Percentiles rank a stretch among this genome's conserved stretches.
These are phyloP conservation scores for Busseola fusca DNA, from an alignment of 2,888 invertebrate species.

Conservation along the genomic window DNA sequence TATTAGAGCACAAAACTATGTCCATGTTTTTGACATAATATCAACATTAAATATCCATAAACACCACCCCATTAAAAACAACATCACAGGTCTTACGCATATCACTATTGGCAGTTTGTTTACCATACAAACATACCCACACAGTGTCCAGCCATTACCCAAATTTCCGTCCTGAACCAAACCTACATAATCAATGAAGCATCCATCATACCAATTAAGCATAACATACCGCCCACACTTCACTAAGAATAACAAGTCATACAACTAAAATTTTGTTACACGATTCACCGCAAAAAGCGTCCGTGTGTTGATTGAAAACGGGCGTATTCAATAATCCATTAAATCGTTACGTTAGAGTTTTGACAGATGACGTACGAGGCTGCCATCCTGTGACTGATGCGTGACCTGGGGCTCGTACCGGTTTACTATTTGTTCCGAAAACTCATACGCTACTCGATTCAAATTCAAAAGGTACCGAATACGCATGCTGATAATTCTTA, in stretches of 20 bases:
- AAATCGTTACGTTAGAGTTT: constrained; percentile 75
- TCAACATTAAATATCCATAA: not conserved
- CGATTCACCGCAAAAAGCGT: constrained; percentile 71
- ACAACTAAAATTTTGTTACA: constrained; percentile 68
- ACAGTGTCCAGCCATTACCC: constrained; percentile 33
- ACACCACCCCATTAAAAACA: constrained; percentile 13
- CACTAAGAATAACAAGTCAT: constrained; percentile 63
- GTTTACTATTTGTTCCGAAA: constrained; percentile 54
- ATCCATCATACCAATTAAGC: constrained; percentile 71
- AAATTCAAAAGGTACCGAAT: constrained; percentile 10
- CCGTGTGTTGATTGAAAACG: constrained; percentile 75
- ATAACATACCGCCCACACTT: constrained; percentile 64
- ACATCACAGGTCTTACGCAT: constrained; percentile 17
- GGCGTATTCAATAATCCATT: constrained; percentile 83
- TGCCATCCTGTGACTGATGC: constrained; percentile 72
- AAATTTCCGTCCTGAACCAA: constrained; percentile 41
- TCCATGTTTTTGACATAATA: not conserved
- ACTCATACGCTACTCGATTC: constrained; percentile 34
- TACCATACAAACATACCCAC: constrained; percentile 30
- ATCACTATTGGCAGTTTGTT: constrained; percentile 26
- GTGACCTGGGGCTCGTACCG: constrained; percentile 59
- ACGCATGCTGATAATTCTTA: not conserved
- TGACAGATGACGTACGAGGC: constrained; percentile 78
- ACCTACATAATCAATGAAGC: constrained; percentile 48
- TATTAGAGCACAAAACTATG: not conserved